These are phyloP conservation scores for Patella pellucida DNA, from an alignment of 2,888 invertebrate species.

Conservation along the genomic window DNA sequence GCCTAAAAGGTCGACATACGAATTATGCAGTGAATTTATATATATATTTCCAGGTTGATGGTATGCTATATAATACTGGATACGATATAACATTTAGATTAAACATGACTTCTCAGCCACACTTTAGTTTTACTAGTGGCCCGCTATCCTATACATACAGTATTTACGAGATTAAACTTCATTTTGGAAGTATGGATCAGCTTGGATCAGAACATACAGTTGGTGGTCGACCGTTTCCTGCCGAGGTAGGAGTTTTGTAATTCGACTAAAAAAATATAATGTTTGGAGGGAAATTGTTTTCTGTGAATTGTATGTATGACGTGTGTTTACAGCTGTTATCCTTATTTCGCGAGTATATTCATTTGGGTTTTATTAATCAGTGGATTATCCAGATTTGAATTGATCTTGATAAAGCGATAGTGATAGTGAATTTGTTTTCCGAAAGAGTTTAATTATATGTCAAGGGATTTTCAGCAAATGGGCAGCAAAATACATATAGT, in stretches of 20 bases:
- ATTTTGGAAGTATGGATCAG: conserved; percentile 80
- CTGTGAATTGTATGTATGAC: background rate
- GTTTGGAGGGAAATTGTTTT: background rate
- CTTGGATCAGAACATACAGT: conserved; percentile 97
- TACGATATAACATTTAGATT: conserved; percentile 94
- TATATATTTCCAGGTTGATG: conserved; percentile 81
- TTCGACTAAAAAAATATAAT: background rate
- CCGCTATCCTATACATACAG: conserved; percentile 90
- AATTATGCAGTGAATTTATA: too few species aligned
- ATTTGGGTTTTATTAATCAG: too few species aligned
- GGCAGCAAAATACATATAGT: too few species aligned
- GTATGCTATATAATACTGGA: conserved; percentile 90
- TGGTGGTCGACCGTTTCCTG: conserved; percentile 95
- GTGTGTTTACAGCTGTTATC: background rate
- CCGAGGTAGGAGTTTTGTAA: conserved; percentile 83
- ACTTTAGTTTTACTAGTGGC: conserved; percentile 91
- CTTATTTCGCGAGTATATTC: too few species aligned
- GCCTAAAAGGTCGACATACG: too few species aligned
- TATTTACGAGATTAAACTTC: conserved; percentile 90
- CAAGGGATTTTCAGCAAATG: too few species aligned
- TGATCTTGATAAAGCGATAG: too few species aligned
- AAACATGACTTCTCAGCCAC: conserved; percentile 72
- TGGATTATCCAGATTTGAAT: too few species aligned
- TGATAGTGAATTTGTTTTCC: too few species aligned
- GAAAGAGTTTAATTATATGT: too few species aligned